Evolutionary conservation across 92 coral and sea anemone genomes (phyloP).

Genomic region (Porites rus): DNA sequence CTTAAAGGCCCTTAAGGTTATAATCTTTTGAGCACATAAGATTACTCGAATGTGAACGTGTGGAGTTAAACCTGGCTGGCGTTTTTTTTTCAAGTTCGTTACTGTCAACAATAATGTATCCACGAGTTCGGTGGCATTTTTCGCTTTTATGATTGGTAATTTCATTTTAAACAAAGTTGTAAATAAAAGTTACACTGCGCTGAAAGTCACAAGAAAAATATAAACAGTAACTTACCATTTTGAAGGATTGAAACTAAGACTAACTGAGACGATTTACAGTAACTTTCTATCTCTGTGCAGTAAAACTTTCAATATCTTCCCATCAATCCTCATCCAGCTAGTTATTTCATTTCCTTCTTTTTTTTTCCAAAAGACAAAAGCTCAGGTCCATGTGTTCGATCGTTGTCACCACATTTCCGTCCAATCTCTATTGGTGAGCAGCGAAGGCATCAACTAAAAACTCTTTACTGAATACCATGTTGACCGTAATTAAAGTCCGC

Average conservation of each 20-base stretch:
- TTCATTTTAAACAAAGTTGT: slow-evolving; percentile 5
- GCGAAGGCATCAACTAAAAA: neutral
- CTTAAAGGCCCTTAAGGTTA: too few species aligned
- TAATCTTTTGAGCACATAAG: too few species aligned
- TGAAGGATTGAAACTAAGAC: neutral
- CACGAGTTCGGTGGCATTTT: neutral
- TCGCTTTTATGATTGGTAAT: neutral
- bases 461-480: neutral
- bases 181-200: neutral
- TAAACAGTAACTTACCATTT: slow-evolving; percentile 12
- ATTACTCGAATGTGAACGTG: too few species aligned
- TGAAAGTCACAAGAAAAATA: neutral
- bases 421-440: neutral
- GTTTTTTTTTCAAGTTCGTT: too few species aligned
- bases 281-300: neutral
- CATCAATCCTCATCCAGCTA: neutral
- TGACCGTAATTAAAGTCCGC: neutral
- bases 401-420: neutral
- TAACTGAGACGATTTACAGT: neutral
- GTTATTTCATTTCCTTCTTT: neutral
- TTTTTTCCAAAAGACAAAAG: neutral
- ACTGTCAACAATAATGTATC: neutral
- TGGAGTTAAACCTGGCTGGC: too few species aligned
- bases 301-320: neutral
- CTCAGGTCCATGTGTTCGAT: neutral